Evolutionary conservation across 2,113 vertebrate genomes (phyloP), one percentile per base, ranked within the genome.

Genomic region (Nannospalax galili): DNA sequence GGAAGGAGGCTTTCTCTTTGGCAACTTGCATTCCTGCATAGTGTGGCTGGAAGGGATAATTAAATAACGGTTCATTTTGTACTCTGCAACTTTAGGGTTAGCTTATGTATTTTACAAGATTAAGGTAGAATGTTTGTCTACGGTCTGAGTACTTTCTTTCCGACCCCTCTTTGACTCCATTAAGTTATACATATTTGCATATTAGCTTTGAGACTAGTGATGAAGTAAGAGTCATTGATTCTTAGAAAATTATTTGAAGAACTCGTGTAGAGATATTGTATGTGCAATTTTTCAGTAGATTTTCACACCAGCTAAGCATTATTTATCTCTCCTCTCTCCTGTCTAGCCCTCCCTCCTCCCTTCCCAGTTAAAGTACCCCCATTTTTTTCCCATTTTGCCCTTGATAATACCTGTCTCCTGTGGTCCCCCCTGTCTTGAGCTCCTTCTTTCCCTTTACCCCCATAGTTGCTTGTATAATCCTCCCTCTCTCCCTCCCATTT

Each of bases 241-340:
- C 16, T 74, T 82, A 78, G 69, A 87, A 91, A 95, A 81, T 80
- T 93, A 94, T 93, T 94, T 94, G 84, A 28, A 87, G 60, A 91
- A 24, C 16, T 19, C 60, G 15, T 5, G 35, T 72, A n/a, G 35
- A 19, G 35, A 32, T n/a, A 37, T 72, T 52, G 48, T 52, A 52
- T 52, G 48, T 11, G 6, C 11, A 52, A 6, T 52, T 52, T 52
- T 52, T 52, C 48, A 6, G 48, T 52, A 11, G 48, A 11, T 52
- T 52, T 52, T 52, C 48, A 7, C 48, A 52, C 11, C 48, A 52
- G 6, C 48, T 52, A 52, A 52, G 48, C 48, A 52, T 11, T n/a
- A n/a, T n/a, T n/a, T n/a, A n/a, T 11, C 48, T 52, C 48, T 52
- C 48, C 48, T 52, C 48, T 52, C 48, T 52, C 48, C 48, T 52